These are phyloP conservation scores for Chelon auratus DNA, from an alignment of 2,797 vertebrate species.

Conservation along the genomic window DNA sequence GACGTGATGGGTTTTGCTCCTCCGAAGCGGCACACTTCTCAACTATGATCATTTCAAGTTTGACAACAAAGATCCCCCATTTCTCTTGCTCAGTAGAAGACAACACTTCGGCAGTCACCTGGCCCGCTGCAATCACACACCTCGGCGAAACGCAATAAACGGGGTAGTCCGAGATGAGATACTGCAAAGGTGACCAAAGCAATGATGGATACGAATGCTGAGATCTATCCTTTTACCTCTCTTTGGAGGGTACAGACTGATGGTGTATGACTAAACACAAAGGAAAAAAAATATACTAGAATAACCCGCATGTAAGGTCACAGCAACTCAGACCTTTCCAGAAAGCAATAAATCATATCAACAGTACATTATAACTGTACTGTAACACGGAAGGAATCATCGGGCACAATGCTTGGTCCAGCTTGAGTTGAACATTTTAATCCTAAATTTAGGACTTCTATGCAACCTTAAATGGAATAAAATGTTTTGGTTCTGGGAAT, in stretches of 20 bases:
- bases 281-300: background rate
- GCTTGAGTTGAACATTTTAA: background rate
- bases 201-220: conserved; percentile 35
- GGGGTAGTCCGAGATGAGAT: conserved; percentile 46
- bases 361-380: background rate
- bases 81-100: conserved; percentile 38
- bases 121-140: conserved; percentile 58
- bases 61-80: conserved; percentile 52
- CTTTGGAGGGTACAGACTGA: background rate
- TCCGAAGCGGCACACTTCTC: conserved; percentile 29
- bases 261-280: conserved; percentile 9
- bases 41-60: conserved; percentile 44
- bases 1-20: conserved; percentile 41
- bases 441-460: background rate
- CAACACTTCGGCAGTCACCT: conserved; percentile 25
- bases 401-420: background rate
- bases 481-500: background rate
- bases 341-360: background rate
- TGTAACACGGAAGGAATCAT: background rate
- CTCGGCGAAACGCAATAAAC: conserved; percentile 60
- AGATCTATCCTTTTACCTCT: conserved; percentile 27
- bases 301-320: background rate
- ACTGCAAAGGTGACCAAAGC: conserved; percentile 58
- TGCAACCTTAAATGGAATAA: background rate
- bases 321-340: background rate